Evolutionary conservation across 1,140 invertebrate species (phyloP).

Genomic region (Limonius californicus): DNA sequence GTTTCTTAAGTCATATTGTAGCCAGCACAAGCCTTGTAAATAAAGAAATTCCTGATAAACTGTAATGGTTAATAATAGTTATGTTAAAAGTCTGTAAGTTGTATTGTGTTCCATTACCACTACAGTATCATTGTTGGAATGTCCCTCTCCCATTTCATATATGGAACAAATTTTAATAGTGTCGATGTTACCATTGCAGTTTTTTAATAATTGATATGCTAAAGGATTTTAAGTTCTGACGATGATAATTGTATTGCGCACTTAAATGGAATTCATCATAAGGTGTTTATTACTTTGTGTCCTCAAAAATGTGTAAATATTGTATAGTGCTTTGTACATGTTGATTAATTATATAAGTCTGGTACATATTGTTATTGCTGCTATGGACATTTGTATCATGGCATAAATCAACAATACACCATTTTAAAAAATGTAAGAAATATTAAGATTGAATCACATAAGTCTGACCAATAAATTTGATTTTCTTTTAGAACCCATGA

Average conservation of each 20-base stretch:
- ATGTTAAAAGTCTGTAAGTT: conserved; percentile 1
- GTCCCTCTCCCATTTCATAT: not conserved
- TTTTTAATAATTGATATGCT: conserved; percentile 1
- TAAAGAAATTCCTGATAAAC: conserved; percentile 32
- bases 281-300: not conserved
- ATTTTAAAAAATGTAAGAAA: conserved; percentile 39
- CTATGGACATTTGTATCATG: conserved; percentile 33
- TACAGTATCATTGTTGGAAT: conserved; percentile 4
- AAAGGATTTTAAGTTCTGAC: not conserved
- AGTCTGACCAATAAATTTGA: conserved; percentile 40
- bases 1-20: conserved; percentile 40
- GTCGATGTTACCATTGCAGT: conserved; percentile 9
- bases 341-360: conserved; percentile 37
- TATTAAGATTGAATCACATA: conserved; percentile 39
- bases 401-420: conserved; percentile 35
- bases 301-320: conserved; percentile 33
- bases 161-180: not conserved
- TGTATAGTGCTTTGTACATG: conserved; percentile 44
- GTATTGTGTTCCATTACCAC: not conserved
- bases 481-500: conserved; percentile 23
- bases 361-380: conserved; percentile 36
- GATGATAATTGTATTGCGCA: not conserved
- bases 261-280: conserved; percentile 1
- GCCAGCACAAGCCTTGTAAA: conserved; percentile 39
- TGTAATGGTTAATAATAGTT: conserved; percentile 11